phyloP scores from a whole-genome alignment of 2,113 vertebrate species.

The Terrapene triunguis region DNA sequence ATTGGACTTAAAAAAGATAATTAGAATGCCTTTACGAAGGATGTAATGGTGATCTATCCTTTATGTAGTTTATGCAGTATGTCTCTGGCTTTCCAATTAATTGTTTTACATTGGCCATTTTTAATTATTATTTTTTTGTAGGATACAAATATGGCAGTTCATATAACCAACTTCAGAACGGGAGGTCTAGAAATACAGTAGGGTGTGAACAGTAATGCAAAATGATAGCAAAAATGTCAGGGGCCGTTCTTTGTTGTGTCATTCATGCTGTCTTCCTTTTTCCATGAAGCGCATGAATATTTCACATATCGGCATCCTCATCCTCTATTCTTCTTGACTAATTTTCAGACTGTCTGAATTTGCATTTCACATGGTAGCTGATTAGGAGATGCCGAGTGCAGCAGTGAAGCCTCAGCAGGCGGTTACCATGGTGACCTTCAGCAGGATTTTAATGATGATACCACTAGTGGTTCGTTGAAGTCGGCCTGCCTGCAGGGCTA shows the following conservation, averaged over 20 bases:
- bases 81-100: conserved; percentile 58
- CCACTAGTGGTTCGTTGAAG: conserved; percentile 89
- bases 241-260: conserved; percentile 99
- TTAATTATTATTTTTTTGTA: conserved; percentile 80
- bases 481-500: conserved; percentile 90
- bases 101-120: conserved; percentile 67
- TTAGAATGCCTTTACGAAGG: conserved; percentile 23
- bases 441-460: conserved; percentile 97
- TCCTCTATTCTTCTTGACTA: conserved; percentile 95
- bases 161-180: conserved; percentile 75
- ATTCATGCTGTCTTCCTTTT: conserved; percentile 93
- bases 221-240: conserved; percentile 91
- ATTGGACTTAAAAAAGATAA: conserved; percentile 22
- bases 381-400: conserved; percentile 89
- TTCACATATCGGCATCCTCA: conserved; percentile 97
- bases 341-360: conserved; percentile 99
- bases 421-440: conserved; percentile 97
- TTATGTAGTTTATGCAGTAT: conserved; percentile 25
- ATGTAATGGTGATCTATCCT: not conserved
- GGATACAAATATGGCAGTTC: conserved; percentile 76
- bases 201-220: conserved; percentile 95
- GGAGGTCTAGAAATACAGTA: conserved; percentile 86
- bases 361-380: conserved; percentile 97
- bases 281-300: conserved; percentile 95
- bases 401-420: conserved; percentile 92